A percentile compares a stretch with the other conserved stretches of the same genome.
phyloP scores from a whole-genome alignment of 2,113 vertebrate genomes.

The Atlantisia rogersi region DNA sequence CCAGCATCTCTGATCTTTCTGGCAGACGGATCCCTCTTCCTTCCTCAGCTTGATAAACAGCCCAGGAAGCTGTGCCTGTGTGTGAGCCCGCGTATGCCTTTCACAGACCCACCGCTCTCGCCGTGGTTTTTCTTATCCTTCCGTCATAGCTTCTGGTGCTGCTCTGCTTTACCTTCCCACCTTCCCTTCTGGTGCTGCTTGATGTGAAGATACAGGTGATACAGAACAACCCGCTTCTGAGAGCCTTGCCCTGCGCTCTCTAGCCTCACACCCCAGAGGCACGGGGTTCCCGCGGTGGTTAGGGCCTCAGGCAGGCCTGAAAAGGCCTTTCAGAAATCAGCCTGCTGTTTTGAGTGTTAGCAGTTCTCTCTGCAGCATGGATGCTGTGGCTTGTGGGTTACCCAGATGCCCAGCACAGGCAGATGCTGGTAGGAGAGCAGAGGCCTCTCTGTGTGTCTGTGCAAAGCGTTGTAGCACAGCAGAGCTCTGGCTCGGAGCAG shows the following conservation, averaged over 20 bases:
- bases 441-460: neutral
- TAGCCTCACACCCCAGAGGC: neutral
- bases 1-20: slow-evolving; percentile 59
- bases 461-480: neutral
- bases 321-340: neutral
- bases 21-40: slow-evolving; percentile 57
- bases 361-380: neutral
- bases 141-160: neutral
- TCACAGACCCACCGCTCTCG: neutral
- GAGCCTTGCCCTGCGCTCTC: neutral
- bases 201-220: neutral
- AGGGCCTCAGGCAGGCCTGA: neutral
- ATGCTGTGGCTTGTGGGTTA: neutral
- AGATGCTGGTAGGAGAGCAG: neutral
- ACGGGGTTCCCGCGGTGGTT: neutral
- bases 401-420: neutral
- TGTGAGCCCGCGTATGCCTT: neutral
- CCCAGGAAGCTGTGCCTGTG: neutral
- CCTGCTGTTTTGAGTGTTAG: neutral
- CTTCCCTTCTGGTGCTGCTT: neutral
- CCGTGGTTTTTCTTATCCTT: slow-evolving; percentile 35
- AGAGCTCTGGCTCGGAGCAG: neutral
- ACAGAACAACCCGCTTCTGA: neutral
- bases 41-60: slow-evolving; percentile 69
- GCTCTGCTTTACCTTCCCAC: neutral